Evolutionary conservation across 2,113 vertebrate genomes (phyloP).

Genomic region (Chlorodrepanis virens): DNA sequence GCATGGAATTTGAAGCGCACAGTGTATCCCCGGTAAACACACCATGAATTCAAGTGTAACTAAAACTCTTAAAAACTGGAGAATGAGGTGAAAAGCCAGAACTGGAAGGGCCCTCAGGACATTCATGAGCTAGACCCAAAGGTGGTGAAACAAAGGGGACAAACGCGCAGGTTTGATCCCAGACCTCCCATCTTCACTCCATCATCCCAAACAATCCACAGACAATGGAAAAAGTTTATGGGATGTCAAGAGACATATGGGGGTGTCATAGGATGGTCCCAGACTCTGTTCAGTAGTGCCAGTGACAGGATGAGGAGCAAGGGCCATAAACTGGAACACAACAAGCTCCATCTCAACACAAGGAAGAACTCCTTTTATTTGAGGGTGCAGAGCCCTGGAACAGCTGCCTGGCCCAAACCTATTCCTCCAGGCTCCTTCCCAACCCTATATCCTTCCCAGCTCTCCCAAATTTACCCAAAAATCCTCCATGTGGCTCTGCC

Average conservation of each 20-base stretch:
- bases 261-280: not conserved
- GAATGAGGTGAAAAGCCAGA: not conserved
- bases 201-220: not conserved
- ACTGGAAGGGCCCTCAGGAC: not conserved
- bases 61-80: not conserved
- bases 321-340: not conserved
- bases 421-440: not conserved
- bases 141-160: not conserved
- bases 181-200: not conserved
- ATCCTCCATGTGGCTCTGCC: not conserved
- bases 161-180: not conserved
- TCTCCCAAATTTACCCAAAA: not conserved
- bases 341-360: not conserved
- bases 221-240: not conserved
- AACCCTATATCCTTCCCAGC: fast-evolving
- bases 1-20: not conserved
- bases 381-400: not conserved
- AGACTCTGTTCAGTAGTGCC: not conserved
- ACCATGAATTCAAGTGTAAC: not conserved
- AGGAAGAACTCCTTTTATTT: not conserved
- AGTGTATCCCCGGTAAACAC: not conserved
- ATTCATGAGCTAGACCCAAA: not conserved
- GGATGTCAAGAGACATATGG: not conserved
- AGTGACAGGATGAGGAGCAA: not conserved
- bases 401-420: not conserved